Evolutionary conservation across 2,113 vertebrate species (phyloP).

Genomic region (Malurus alboscapulatus): DNA sequence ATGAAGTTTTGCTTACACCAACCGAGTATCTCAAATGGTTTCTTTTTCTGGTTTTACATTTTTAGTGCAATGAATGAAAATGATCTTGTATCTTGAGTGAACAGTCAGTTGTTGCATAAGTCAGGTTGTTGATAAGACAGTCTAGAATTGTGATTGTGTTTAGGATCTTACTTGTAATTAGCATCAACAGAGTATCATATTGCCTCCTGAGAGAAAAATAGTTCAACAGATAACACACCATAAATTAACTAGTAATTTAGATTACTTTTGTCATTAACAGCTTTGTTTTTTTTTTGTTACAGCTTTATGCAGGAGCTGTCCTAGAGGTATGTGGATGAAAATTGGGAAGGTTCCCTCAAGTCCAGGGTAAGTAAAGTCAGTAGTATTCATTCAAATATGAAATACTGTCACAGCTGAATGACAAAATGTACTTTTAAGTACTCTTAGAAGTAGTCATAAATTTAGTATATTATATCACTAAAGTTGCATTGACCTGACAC

Average conservation of each 20-base stretch:
- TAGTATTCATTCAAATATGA: background rate
- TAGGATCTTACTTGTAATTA: background rate
- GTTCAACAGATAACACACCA: background rate
- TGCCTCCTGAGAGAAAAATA: background rate
- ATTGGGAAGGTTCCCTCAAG: slow-evolving; percentile 99
- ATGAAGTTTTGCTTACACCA: background rate
- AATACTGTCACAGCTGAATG: background rate
- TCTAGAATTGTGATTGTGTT: background rate
- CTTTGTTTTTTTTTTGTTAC: background rate
- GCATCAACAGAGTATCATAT: background rate
- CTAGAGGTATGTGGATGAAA: slow-evolving; percentile 99
- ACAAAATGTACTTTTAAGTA: background rate
- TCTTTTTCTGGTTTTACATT: background rate
- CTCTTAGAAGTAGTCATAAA: background rate
- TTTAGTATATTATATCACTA: background rate
- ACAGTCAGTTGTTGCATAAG: background rate
- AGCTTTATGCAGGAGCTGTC: slow-evolving; percentile 96
- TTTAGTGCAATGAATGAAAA: background rate
- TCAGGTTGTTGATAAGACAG: background rate
- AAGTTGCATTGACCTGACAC: background rate
- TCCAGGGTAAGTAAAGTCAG: slow-evolving; percentile 87
- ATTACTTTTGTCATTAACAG: background rate
- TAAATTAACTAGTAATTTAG: background rate
- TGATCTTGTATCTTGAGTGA: background rate
- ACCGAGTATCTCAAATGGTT: background rate